Percentiles rank a stretch among this genome's conserved stretches.
These are phyloP conservation scores for Scaptomyza graminum DNA, from an alignment of 1,140 invertebrate genomes.

Conservation along the genomic window DNA sequence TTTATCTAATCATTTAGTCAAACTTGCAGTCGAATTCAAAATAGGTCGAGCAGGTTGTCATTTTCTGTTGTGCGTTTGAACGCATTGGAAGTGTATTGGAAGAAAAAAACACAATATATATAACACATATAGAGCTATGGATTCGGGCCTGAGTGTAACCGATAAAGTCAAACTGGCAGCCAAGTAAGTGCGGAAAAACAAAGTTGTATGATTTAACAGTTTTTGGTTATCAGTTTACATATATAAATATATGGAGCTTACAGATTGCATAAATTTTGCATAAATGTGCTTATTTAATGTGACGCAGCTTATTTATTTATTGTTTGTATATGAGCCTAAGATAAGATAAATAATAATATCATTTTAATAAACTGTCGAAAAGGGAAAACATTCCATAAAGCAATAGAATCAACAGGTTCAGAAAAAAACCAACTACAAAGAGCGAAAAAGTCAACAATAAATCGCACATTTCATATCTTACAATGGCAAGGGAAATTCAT, in stretches of 20 bases:
- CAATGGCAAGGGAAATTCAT: no score
- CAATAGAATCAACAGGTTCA: no score
- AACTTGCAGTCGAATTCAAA: constrained; percentile 38
- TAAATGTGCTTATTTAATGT: not conserved
- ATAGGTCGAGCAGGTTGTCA: constrained; percentile 36
- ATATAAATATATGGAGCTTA: not conserved
- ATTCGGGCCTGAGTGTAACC: constrained; percentile 51
- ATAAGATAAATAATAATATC: constrained; percentile 13
- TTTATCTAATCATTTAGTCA: constrained; percentile 44
- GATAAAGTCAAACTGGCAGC: constrained; percentile 60
- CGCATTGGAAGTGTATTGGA: constrained; percentile 57
- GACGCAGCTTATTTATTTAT: not conserved
- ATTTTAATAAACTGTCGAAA: not conserved
- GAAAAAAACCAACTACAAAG: no score
- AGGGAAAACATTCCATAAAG: no score
- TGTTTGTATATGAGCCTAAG: not conserved
- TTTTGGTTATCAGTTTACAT: not conserved
- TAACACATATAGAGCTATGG: constrained; percentile 37
- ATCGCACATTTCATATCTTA: no score
- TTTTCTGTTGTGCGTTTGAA: constrained; percentile 59
- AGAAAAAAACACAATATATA: constrained; percentile 15
- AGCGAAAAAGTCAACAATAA: no score
- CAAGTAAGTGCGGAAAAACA: constrained; percentile 51
- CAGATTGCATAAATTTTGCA: constrained; percentile 3
- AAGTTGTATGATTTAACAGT: no score